Base-by-base conservation (phyloP, 2,888 invertebrate species). In the Antheraea yamamai region DNA sequence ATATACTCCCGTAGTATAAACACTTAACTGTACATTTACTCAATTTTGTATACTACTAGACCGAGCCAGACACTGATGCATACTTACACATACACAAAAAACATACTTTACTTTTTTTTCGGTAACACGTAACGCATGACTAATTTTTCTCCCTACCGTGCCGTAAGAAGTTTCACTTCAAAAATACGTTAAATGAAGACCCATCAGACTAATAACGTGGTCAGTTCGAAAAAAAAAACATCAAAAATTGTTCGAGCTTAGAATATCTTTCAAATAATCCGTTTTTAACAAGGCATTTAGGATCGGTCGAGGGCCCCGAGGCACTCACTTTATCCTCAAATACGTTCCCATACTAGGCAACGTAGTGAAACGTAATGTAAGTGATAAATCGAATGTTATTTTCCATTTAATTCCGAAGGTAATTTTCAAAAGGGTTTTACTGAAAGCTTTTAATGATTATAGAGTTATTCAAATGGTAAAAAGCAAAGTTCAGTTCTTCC, bases 371-470 rank as follows among this genome's bases (percentile, higher is more conserved):
- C n/a, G 39, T 70, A 70, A 70, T 70, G 70, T 70, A 39, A 70
- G 70, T 70, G n/a, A 70, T 70, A 20, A 39, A 39, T 70, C n/a
- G 70, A 70, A 70, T 39, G 39, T 39, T 61, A 39, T 70, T 39
- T 70, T 70, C 70, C n/a, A 70, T 70, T 70, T 70, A 70, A 70
- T 70, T 39, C 70, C n/a, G 39, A 39, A 70, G 8, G 39, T 39
- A 39, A 70, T 70, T 70, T 70, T 70, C 39, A n/a, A 39, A 70
- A 39, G 18, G n/a, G 35, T 35, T 39, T 20, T 20, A 39, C 70
- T 70, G 39, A 70, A 70, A 70, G 39, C 39, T 39, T 35, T 35
- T 39, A 68, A 70, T 70, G 39, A 68, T 30, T 26, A 66, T 70
- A 70, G 20, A n/a, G 6, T 70, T 39, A 70, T 70, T 70, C 39